Base-by-base conservation (phyloP, 2,888 invertebrate genomes). In the Lymantria dispar region DNA sequence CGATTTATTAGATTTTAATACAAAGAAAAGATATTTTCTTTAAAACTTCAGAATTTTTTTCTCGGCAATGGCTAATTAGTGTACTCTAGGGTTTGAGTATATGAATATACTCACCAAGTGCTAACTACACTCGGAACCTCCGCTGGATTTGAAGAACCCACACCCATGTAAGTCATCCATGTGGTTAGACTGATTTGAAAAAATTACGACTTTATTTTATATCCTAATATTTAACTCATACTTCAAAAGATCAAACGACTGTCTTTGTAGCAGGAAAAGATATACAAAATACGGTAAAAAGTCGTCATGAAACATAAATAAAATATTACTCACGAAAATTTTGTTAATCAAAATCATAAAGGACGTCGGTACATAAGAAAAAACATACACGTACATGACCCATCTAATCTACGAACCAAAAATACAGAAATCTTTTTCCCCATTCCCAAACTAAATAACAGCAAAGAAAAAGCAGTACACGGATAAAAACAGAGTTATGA, bases 401-500 rank as follows among this genome's bases (percentile, higher is more conserved):
- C 31, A 45, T 42, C 7, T 39, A 13, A 54, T 46, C 50, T 40
- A 40, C 45, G 48, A 50, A 38, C 47, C 40, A 36, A 54, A 48
- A 40, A 50, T 15, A 13, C 42, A 14, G 50, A 39, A 52, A 47
- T 46, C 30, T 60, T 56, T 50, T 38, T 54, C 38, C 11, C 22
- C 22, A 50, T 61, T 54, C n/a, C 12, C 14, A 11, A 57, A 52
- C 45, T 29, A 51, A 48, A 52, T 50, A 62, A 64, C 45, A 52
- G 49, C 39, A 49, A 57, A 54, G 48, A 59, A 62, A 52, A 51
- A 41, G 52, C 33, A 10, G 11, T 36, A 56, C 10, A 43, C 36
- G 52, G 52, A 59, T 63, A 68, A 64, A 66, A 64, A 54, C 49
- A 51, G 54, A 63, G 59, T 59, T 60, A 67, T 67, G 62, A 68